Percentiles rank a stretch among this genome's conserved stretches.
Conservation (phyloP, 2,113 vertebrate species). For the Odocoileus hemionus region DNA sequence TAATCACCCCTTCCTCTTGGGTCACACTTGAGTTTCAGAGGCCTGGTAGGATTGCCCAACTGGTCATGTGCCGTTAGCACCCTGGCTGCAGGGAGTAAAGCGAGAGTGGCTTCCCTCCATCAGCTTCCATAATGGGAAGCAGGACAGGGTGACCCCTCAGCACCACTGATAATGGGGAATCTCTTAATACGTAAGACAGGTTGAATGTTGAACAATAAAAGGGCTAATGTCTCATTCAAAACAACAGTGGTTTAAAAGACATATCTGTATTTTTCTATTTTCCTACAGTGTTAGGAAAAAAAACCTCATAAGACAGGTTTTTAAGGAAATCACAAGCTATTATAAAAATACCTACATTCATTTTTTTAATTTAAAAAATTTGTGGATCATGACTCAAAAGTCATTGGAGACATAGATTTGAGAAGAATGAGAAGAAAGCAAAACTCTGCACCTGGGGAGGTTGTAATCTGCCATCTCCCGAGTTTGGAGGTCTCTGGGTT, state of each 20-base stretch:
- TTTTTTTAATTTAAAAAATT: slow-evolving; percentile 19
- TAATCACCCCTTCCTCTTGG: not conserved
- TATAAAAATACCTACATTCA: not conserved
- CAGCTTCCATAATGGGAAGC: not conserved
- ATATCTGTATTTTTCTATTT: not conserved
- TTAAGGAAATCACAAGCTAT: slow-evolving; percentile 10
- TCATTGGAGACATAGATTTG: not conserved
- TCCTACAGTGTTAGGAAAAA: not conserved
- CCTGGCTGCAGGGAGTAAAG: not conserved
- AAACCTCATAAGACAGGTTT: not conserved
- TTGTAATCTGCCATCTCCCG: not conserved
- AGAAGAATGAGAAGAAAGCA: not conserved
- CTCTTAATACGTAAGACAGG: not conserved
- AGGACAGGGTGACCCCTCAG: not conserved
- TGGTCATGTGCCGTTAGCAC: not conserved
- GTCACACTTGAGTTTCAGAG: not conserved
- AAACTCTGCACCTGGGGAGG: not conserved
- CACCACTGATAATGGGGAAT: not conserved
- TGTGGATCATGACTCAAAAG: not conserved
- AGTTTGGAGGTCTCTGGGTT: not conserved
- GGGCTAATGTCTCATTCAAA: not conserved
- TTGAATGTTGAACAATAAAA: not conserved
- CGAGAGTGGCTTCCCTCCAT: not conserved
- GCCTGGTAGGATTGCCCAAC: not conserved
- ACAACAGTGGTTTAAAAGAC: not conserved